These are phyloP conservation scores for Apamea anceps DNA, from an alignment of 2,888 invertebrate genomes.

Conservation along the genomic window DNA sequence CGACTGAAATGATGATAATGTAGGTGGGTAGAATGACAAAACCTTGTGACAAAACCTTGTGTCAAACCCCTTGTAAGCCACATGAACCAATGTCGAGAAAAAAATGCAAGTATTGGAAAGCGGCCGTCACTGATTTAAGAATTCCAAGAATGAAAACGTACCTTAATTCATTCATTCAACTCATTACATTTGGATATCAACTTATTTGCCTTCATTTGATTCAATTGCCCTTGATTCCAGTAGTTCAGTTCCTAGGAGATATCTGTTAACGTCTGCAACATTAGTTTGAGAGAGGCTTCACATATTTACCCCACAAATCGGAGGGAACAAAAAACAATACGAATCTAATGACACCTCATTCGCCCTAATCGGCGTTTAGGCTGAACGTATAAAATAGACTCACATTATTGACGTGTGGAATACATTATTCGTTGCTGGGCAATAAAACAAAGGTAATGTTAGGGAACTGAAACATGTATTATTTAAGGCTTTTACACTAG, in stretches of 20 bases:
- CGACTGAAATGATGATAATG: not conserved
- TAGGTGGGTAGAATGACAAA: not conserved
- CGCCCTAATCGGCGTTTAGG: slow-evolving; percentile 51
- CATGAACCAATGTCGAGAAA: not conserved
- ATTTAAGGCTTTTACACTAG: not conserved
- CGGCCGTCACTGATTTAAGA: not conserved
- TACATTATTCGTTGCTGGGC: slow-evolving; percentile 16
- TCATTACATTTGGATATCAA: not conserved
- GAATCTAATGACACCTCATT: slow-evolving; percentile 52
- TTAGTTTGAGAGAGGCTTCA: not conserved
- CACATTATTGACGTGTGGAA: slow-evolving; percentile 39
- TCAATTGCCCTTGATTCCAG: not conserved
- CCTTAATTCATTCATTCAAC: not conserved
- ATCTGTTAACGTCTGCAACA: slow-evolving; percentile 6
- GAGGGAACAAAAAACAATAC: slow-evolving; percentile 52
- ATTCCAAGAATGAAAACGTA: not conserved
- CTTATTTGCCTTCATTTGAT: not conserved
- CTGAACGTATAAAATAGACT: slow-evolving; percentile 38
- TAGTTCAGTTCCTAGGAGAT: not conserved
- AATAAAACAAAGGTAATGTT: slow-evolving; percentile 3
- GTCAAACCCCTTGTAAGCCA: not conserved
- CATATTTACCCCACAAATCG: slow-evolving; percentile 26
- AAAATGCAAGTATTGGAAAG: not conserved
- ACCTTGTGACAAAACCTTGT: no score
- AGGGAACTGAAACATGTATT: not conserved